Conservation (phyloP, 2,888 invertebrate genomes). For the Lochmaea crataegi region DNA sequence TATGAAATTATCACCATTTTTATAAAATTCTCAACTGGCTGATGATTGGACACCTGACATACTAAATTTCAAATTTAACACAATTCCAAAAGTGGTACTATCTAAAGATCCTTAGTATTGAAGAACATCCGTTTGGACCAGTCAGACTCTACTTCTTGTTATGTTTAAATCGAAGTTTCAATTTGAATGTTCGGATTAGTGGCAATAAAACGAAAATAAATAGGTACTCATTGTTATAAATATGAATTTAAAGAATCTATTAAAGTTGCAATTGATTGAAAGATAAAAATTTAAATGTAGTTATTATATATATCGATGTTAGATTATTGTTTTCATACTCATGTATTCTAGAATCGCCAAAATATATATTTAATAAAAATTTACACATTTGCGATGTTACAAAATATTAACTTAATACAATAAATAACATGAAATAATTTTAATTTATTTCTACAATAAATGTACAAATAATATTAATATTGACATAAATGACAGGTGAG, state of each 20-base stretch:
- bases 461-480: too few species aligned
- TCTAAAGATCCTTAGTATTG: too few species aligned
- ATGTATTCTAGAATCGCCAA: background rate
- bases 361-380: background rate
- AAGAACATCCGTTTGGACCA: too few species aligned
- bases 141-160: background rate
- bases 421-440: too few species aligned
- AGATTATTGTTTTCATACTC: background rate
- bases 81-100: too few species aligned
- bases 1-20: too few species aligned
- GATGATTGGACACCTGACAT: too few species aligned
- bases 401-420: too few species aligned
- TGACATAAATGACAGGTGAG: too few species aligned
- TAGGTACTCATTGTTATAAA: conserved; percentile 27
- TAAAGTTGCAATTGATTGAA: conserved; percentile 19
- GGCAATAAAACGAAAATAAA: conserved; percentile 20
- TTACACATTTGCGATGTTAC: background rate
- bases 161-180: conserved; percentile 5
- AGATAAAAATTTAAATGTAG: conserved; percentile 2
- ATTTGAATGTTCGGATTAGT: conserved; percentile 12
- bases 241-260: conserved; percentile 14
- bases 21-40: too few species aligned
- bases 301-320: background rate
- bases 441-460: too few species aligned
- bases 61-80: too few species aligned